Base-by-base conservation (phyloP, 2,888 invertebrate genomes). In the Amphipoea lucens region DNA sequence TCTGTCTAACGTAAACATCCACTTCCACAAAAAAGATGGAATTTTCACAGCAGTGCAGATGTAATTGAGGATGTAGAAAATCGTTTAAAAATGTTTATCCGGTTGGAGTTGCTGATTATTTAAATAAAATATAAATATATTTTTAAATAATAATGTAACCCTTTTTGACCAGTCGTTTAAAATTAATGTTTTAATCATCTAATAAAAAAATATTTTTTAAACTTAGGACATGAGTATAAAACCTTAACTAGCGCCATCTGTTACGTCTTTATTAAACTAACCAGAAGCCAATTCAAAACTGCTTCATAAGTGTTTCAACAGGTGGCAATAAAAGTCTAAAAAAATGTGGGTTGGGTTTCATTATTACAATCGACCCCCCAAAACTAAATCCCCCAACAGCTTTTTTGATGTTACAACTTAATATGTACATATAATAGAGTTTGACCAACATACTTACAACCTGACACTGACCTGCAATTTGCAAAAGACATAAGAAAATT, bases 21-120 rank as follows among this genome's bases (percentile, higher is more conserved):
- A 0, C 36, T 42, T 36, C 40, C 45, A 45, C 54, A 71, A 75
- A 6, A 75, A 69, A 69, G 84, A 84, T 6, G 36, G 5, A 74
- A 87, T 29, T 65, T 74, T 71, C 45, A 74, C 84, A 54, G 84
- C 84, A 84, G 63, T 87, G 84, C 87, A 84, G 87, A 84, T 70
- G 66, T 73, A 66, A 45, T 78, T 73, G 69, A 74, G 36, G 23
- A 70, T 11, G 14, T 29, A n/a, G 14, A 36, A 80, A 70, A 51
- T n/a, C 48, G 40, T 68, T 68, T n/a, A 40, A 14, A 57, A 63
- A 57, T 54, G 6, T 48, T 7, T 42, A 48, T 54, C 42, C 42
- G 65, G 17, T 62, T 51, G 23, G 4, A 36, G 14, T 36, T 57
- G 4, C 14, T 54, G 9, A 78, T 14, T 42, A 29, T 5, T 48